Percentiles rank a stretch among this genome's conserved stretches.
Evolutionary conservation across 2,113 vertebrate genomes (phyloP).

Genomic region (Leucosticte australis): DNA sequence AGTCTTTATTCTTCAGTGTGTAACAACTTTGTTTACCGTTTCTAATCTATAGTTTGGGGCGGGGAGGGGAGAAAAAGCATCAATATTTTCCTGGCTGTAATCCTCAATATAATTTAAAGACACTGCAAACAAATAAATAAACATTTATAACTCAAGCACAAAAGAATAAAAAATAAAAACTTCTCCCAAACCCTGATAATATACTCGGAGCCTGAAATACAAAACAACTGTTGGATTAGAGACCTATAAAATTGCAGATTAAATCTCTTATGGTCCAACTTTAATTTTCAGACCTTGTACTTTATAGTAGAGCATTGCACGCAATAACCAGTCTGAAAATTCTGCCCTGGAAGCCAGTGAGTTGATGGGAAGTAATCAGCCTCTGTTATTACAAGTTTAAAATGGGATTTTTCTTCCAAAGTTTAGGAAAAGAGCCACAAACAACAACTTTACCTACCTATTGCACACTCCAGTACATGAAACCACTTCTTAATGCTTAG

Average conservation of each 20-base stretch:
- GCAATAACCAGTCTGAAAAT: slow-evolving; percentile 40
- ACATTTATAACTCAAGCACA: not conserved
- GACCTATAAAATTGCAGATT: slow-evolving; percentile 45
- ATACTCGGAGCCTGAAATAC: not conserved
- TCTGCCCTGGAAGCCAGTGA: slow-evolving; percentile 45
- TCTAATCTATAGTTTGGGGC: slow-evolving; percentile 79
- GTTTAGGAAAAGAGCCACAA: slow-evolving; percentile 40
- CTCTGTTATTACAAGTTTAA: not conserved
- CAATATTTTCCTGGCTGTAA: not conserved
- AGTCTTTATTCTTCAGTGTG: slow-evolving; percentile 88
- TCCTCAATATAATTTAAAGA: slow-evolving; percentile 21
- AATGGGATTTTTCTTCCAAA: slow-evolving; percentile 54
- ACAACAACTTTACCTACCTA: slow-evolving; percentile 29
- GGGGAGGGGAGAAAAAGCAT: not conserved
- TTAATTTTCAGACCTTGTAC: slow-evolving; percentile 51
- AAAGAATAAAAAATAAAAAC: not conserved
- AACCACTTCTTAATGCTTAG: not conserved
- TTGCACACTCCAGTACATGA: not conserved
- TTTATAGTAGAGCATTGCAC: not conserved
- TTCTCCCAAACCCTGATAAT: not conserved
- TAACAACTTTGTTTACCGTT: slow-evolving; percentile 84
- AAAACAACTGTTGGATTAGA: slow-evolving; percentile 4
- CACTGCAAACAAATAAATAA: slow-evolving; percentile 14
- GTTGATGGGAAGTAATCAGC: slow-evolving; percentile 58
- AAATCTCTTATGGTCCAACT: slow-evolving; percentile 41